Evolutionary conservation across 2,888 invertebrate genomes (phyloP), one percentile per base, ranked within the genome.

Genomic region (Trichogramma evanescens): DNA sequence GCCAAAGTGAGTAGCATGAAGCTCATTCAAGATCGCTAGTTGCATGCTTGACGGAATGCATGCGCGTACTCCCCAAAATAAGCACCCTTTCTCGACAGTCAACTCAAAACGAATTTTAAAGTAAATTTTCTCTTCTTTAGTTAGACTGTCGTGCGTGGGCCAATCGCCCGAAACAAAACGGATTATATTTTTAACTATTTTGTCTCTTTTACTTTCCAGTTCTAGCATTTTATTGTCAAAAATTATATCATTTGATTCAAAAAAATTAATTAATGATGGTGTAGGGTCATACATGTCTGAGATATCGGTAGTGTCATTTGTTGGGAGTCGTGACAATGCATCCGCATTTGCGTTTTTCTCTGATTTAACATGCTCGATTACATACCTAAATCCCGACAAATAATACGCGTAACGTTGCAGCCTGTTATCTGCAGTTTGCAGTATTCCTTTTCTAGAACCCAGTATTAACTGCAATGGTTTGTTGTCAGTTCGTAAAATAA

Each of bases 401-500:
- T 26, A 59, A 6, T 57, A 63, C 13, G 71, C 71, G 69, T 68
- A 74, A 54, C 66, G 57, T 60, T 64, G 68, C 65, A 69, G 68
- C 50, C 66, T 63, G 48, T 66, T 65, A 40, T 71, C 66, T 45
- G 69, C 67, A 44, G 70, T 60, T 26, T n/a, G 56, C 55, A 49
- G 70, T 67, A 26, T 70, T 53, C 45, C 61, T 50, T 61, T 54
- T 67, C 55, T 26, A 6, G 62, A 58, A 4, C 62, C 58, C 46
- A 76, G 67, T 7, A 78, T 69, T 10, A 65, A 64, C 38, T 63
- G 64, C 10, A 79, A 62, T 4, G 78, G 74, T 50, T 74, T 65
- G 59, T 74, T 70, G 62, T 77, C 74, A 2, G 74, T 76, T 5
- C 68, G n/a, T 5, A 77, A 60, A 1, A 64, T 69, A 39, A 72